Percentiles rank a stretch among this genome's conserved stretches.
phyloP scores from a whole-genome alignment of 2,888 invertebrate species.

The Dinocampus coccinellae region DNA sequence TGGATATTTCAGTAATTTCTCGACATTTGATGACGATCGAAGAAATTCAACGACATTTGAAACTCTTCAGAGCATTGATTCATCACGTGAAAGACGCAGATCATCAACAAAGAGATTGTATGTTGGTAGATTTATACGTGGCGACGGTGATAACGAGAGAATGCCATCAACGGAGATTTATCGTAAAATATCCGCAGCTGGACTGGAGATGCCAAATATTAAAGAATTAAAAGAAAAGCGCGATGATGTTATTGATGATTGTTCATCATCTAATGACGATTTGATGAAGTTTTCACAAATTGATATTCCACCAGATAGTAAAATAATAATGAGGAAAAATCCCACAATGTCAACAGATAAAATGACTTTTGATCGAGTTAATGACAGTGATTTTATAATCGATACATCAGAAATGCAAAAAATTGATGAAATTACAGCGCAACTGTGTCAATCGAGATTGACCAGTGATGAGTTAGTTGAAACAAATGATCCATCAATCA shows the following conservation, averaged over 20 bases:
- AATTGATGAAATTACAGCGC: constrained; percentile 3
- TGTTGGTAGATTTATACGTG: constrained; percentile 16
- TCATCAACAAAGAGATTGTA: constrained; percentile 48
- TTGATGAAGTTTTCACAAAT: constrained; percentile 8
- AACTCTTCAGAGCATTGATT: constrained; percentile 10
- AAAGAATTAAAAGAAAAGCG: constrained; percentile 53
- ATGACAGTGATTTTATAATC: background rate
- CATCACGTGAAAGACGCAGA: constrained; percentile 48
- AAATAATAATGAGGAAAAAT: background rate
- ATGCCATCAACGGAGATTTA: constrained; percentile 57
- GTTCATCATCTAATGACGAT: constrained; percentile 12
- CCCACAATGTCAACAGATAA: background rate
- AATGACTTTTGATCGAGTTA: background rate
- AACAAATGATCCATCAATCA: background rate
- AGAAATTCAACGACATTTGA: constrained; percentile 50
- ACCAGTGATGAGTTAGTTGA: background rate
- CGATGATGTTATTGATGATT: constrained; percentile 32
- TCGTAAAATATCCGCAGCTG: constrained; percentile 51
- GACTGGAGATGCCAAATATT: constrained; percentile 58
- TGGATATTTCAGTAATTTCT: constrained; percentile 60
- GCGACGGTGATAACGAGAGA: constrained; percentile 40
- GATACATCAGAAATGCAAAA: background rate
- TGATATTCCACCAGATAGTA: constrained; percentile 7
- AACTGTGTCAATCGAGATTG: constrained; percentile 23
- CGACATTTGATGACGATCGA: constrained; percentile 62